Evolutionary conservation across 2,797 vertebrate species (phyloP).

Genomic region (Cynodonichthys magdalenae): DNA sequence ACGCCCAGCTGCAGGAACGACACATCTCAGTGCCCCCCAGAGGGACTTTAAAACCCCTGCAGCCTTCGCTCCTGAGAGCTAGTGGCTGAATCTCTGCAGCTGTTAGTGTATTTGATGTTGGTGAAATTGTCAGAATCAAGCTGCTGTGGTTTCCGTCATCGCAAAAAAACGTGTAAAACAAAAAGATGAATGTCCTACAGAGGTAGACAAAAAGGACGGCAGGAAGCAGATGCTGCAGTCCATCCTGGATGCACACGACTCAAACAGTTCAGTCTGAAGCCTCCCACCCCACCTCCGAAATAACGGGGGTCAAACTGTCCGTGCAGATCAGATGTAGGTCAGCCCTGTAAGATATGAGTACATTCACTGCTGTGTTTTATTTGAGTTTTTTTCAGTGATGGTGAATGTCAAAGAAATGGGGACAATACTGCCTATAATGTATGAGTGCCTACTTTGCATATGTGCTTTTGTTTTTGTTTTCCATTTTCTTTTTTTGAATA

Average conservation of each 20-base stretch:
- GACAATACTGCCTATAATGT: conserved; percentile 74
- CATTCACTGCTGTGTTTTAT: conserved; percentile 59
- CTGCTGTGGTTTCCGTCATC: conserved; percentile 63
- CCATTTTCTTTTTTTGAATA: conserved; percentile 49
- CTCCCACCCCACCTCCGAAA: not conserved
- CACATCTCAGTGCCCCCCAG: conserved; percentile 41
- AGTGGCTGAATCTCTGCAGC: conserved; percentile 51
- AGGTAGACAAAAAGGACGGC: conserved; percentile 6
- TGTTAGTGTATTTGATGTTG: conserved; percentile 64
- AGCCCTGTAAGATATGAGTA: conserved; percentile 62
- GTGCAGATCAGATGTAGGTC: conserved; percentile 53
- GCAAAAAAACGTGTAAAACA: conserved; percentile 53
- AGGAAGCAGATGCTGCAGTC: conserved; percentile 21
- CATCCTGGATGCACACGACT: conserved; percentile 49
- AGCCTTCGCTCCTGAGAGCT: conserved; percentile 44
- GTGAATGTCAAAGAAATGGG: conserved; percentile 52
- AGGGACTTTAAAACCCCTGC: conserved; percentile 40
- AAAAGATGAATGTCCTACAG: conserved; percentile 38
- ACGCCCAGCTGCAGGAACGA: conserved; percentile 35
- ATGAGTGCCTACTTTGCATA: conserved; percentile 78
- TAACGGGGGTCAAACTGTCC: conserved; percentile 37
- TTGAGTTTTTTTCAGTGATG: conserved; percentile 35
- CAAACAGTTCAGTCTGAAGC: conserved; percentile 13
- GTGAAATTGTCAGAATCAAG: conserved; percentile 62
- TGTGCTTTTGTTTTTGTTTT: conserved; percentile 44